Evolutionary conservation across 2,113 vertebrate species (phyloP).

Genomic region (Sorex araneus): DNA sequence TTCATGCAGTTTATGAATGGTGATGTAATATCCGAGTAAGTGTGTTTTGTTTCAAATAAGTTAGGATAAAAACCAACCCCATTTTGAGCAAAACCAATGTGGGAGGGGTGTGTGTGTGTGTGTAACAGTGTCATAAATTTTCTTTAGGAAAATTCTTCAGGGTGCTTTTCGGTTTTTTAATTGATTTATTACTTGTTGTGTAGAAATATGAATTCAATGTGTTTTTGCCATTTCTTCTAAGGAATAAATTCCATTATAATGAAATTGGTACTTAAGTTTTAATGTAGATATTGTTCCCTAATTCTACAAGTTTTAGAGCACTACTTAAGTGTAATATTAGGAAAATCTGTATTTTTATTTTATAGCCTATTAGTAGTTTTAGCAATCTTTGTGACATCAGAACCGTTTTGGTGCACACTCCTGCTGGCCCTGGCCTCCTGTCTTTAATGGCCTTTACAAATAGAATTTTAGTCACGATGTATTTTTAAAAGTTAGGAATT

Average conservation of each 20-base stretch:
- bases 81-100: not conserved
- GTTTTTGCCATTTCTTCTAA: constrained; percentile 32
- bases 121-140: not conserved
- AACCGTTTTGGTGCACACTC: not conserved
- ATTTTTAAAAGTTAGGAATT: constrained; percentile 34
- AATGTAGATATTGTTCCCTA: not conserved
- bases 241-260: not conserved
- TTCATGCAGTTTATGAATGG: not conserved
- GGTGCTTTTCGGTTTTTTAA: constrained; percentile 28
- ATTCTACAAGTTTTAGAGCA: constrained; percentile 47
- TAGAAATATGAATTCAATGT: not conserved
- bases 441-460: not conserved
- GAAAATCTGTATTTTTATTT: constrained; percentile 10
- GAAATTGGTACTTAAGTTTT: not conserved
- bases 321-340: constrained; percentile 1
- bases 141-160: constrained; percentile 22
- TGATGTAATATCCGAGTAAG: not conserved
- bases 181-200: not conserved
- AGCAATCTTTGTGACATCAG: not conserved
- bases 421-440: too few relatives aligned
- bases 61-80: constrained; percentile 26
- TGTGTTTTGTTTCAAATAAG: constrained; percentile 4
- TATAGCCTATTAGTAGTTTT: not conserved
- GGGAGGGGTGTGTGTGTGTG: not conserved
- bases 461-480: not conserved